A percentile compares a stretch with the other conserved stretches of the same genome.
Evolutionary conservation across 1,140 invertebrate species (phyloP).

Genomic region (Lepidostoma basale): DNA sequence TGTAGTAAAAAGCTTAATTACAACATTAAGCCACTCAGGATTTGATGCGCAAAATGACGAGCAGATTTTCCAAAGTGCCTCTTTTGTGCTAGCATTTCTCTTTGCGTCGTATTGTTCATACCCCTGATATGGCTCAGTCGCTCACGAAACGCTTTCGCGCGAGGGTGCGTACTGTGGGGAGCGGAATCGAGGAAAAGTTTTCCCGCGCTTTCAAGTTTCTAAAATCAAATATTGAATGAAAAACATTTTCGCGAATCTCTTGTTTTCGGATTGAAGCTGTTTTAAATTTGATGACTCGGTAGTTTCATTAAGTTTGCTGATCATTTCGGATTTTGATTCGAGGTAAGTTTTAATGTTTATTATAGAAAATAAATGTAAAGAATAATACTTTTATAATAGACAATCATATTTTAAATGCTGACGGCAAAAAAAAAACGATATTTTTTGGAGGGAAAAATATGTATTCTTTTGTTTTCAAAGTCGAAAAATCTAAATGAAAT

Average conservation of each 20-base stretch:
- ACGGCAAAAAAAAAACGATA: too few relatives aligned
- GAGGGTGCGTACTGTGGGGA: neutral
- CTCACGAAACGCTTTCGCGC: neutral
- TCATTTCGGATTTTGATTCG: neutral
- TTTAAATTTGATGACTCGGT: neutral
- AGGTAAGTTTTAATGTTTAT: too few relatives aligned
- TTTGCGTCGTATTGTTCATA: neutral
- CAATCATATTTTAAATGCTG: too few relatives aligned
- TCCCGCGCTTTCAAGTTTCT: conserved; percentile 1
- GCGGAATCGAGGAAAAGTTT: conserved; percentile 2
- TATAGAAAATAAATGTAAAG: too few relatives aligned
- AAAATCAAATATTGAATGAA: neutral
- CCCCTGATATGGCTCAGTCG: conserved; percentile 6
- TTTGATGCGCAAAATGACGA: too few relatives aligned
- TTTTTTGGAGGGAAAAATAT: too few relatives aligned
- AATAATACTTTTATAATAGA: too few relatives aligned
- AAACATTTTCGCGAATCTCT: conserved; percentile 1
- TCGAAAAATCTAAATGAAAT: too few relatives aligned
- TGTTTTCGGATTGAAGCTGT: neutral
- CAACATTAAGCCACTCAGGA: too few relatives aligned
- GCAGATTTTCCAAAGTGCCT: neutral
- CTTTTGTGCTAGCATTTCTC: neutral
- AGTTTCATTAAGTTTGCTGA: neutral
- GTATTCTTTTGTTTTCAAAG: too few relatives aligned
- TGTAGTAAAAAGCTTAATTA: neutral